A percentile compares a stretch with the other conserved stretches of the same genome.
Conservation (phyloP, 2,888 invertebrate genomes). For the Latrodectus elegans region DNA sequence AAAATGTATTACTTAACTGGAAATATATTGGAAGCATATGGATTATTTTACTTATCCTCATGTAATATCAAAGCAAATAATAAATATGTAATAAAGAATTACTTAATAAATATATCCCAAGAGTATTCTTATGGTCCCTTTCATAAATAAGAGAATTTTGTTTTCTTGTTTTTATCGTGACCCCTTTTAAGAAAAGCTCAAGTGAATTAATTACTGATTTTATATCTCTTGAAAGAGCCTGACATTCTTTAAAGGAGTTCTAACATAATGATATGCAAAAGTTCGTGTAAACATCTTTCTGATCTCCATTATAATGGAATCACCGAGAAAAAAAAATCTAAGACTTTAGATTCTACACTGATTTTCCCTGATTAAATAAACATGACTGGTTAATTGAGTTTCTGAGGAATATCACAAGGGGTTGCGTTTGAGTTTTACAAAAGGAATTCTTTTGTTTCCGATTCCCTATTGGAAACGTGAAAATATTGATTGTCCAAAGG, state of each 20-base stretch:
- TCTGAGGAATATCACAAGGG: slow-evolving; percentile 15
- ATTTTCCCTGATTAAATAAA: slow-evolving; percentile 49
- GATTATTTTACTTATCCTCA: too few relatives aligned
- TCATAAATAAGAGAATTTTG: too few relatives aligned
- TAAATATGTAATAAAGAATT: too few relatives aligned
- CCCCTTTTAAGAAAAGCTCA: neutral
- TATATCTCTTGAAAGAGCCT: slow-evolving; percentile 7
- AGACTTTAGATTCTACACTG: slow-evolving; percentile 24
- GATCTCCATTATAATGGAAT: slow-evolving; percentile 52
- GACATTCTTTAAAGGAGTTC: slow-evolving; percentile 4
- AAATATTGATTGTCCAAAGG: neutral
- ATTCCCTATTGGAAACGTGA: slow-evolving; percentile 4
- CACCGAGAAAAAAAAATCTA: slow-evolving; percentile 17
- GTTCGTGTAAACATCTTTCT: slow-evolving; percentile 53
- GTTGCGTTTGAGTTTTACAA: neutral
- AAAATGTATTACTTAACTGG: too few relatives aligned
- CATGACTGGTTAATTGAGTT: slow-evolving; percentile 59
- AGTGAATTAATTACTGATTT: slow-evolving; percentile 31
- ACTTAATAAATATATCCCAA: too few relatives aligned
- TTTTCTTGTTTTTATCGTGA: too few relatives aligned
- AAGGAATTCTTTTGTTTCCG: slow-evolving; percentile 31
- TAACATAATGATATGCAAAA: slow-evolving; percentile 31
- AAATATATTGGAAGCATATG: too few relatives aligned
- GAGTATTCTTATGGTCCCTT: too few relatives aligned
- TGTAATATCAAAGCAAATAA: too few relatives aligned